phyloP scores from a whole-genome alignment of 2,797 vertebrate species.

The Macrochelys suwanniensis region DNA sequence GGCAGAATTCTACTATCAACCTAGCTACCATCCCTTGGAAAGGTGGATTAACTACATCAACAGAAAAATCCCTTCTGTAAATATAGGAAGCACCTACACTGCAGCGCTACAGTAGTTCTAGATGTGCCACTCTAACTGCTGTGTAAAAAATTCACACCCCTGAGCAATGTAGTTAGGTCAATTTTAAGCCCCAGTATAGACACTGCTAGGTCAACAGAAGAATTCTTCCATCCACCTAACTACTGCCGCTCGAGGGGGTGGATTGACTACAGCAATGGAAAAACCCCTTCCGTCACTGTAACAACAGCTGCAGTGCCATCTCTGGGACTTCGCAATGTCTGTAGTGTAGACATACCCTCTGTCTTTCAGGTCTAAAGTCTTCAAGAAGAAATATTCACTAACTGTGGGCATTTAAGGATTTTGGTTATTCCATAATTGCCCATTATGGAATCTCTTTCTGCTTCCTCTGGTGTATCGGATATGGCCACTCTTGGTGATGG shows the following conservation, averaged over 20 bases:
- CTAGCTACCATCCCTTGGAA: background rate
- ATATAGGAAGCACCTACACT: background rate
- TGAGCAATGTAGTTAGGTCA: background rate
- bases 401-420: background rate
- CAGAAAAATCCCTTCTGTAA: background rate
- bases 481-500: fast-evolving
- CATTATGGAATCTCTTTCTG: background rate
- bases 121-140: background rate
- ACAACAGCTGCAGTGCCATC: background rate
- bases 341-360: background rate
- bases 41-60: background rate
- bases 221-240: background rate
- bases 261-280: background rate
- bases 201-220: background rate
- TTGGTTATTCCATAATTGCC: background rate
- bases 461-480: background rate
- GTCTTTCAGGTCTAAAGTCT: background rate
- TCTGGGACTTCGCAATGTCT: background rate
- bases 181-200: background rate
- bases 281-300: background rate
- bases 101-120: background rate
- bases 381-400: background rate
- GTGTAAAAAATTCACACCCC: background rate
- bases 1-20: background rate
- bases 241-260: background rate